A percentile compares a stretch with the other conserved stretches of the same genome.
Conservation (phyloP, 30 jellyfish, hydroid and myxozoan genomes). For the Phacellophora camtschatica region DNA sequence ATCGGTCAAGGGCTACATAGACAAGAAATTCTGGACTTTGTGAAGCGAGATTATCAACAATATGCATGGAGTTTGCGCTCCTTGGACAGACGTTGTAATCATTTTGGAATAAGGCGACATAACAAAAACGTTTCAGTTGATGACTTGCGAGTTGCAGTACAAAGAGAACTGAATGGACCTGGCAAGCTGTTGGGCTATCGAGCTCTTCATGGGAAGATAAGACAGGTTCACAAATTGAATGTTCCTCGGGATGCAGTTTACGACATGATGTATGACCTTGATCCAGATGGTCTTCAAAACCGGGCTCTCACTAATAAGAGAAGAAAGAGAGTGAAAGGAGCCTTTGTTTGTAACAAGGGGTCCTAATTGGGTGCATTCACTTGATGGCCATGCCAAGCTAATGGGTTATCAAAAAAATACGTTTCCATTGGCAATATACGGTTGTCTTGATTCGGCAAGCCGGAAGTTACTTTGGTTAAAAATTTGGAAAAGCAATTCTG, state of each 20-base stretch:
- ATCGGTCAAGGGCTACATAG: background rate
- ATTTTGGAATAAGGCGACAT: conserved; percentile 17
- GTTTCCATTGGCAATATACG: conserved; percentile 59
- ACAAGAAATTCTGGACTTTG: background rate
- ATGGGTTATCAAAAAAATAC: conserved; percentile 51
- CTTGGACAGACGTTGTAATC: conserved; percentile 27
- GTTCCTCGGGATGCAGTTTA: conserved; percentile 44
- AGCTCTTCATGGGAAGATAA: conserved; percentile 34
- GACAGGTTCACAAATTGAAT: conserved; percentile 40
- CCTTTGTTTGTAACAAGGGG: conserved; percentile 32
- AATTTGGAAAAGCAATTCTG: conserved; percentile 51
- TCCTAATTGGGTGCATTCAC: conserved; percentile 38
- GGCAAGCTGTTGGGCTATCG: conserved; percentile 46
- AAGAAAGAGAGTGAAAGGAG: conserved; percentile 22
- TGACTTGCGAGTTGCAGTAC: conserved; percentile 38
- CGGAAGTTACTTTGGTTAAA: conserved; percentile 57
- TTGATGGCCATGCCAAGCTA: conserved; percentile 64
- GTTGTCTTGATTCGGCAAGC: conserved; percentile 68
- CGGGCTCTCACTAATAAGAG: conserved; percentile 2
- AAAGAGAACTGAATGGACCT: background rate
- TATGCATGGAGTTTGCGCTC: conserved; percentile 58
- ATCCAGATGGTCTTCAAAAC: conserved; percentile 30
- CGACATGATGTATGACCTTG: conserved; percentile 48
- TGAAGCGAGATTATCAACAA: background rate
- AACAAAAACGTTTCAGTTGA: conserved; percentile 31